Evolutionary conservation across 2,797 vertebrate genomes (phyloP), one percentile per base, ranked within the genome.

Genomic region (Chromis chromis): DNA sequence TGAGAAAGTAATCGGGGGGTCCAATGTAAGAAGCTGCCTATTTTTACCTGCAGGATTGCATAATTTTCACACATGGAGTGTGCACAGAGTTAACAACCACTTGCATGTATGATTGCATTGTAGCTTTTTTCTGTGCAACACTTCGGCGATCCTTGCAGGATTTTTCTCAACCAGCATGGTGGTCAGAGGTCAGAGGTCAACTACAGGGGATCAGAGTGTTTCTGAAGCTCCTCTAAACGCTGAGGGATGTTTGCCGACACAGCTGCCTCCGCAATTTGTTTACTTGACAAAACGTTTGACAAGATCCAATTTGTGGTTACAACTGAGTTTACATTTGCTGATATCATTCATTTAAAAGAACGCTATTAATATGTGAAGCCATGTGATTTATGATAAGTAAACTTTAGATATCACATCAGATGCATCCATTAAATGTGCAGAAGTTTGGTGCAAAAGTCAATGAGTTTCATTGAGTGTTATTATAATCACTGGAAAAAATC

Each of bases 111-210:
- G 24, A 27, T 13, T 27, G 11, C 10, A n/a, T 44, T 25, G 22
- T 21, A 65, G 50, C 4, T n/a, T 68, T 44, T 70, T 54, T 49
- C 4, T 1, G 19, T 36, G n/a, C 6, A 21, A 50, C 13, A 28
- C 3, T 33, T 53, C 31, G 48, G 21, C 54, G 27, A 65, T 65
- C 24, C 17, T 7, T 5, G 2, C 11, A 8, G 40, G 33, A 54
- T n/a, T 24, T 50, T 58, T 58, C 31, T 53, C 17, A 0, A 31
- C 19, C 9, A 58, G 31, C 71, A 46, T 42, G 66, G 39, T 50
- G 63, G 55, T 78, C 65, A 64, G 56, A 22, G 82, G 65, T 84
- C 80, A 75, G 17, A 67, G 68, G 78, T 87, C 73, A 44, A 40
- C 65, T 22, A 1, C 8, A 33, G 69, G 71, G 58, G 53, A 70